Evolutionary conservation across 2,797 vertebrate genomes (phyloP), one percentile per base, ranked within the genome.

Genomic region (Chaetophractus vellerosus): DNA sequence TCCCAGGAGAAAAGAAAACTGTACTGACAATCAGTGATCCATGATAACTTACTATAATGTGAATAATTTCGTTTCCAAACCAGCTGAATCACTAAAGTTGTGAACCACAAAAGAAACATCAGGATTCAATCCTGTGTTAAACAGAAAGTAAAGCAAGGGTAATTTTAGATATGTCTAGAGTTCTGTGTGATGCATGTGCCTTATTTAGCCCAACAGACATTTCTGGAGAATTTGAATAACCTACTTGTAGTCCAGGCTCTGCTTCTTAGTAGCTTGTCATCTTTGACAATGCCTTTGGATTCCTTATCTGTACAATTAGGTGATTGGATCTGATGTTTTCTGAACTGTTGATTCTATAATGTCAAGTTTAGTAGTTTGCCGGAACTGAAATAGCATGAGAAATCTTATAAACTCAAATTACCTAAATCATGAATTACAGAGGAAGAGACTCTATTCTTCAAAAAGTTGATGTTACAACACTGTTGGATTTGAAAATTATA

Each of bases 371-470:
- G 57, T 59, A 59, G 1, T 14, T 81, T 81, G 24, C 36, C 57
- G 78, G 86, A 59, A 33, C 55, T 59, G 55, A 95, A 91, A 72
- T 23, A 14, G 57, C 57, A 61, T 24, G 9, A 45, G 8, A 45
- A 45, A 8, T 80, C 38, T 38, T 28, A 14, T 64, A 41, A 55
- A 78, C 26, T 80, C 41, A 26, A 66, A 63, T 41, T 38, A 18
- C 31, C 31, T 92, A 71, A 89, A 82, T 61, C 72, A 59, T 88
- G 80, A 91, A 11, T 71, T 91, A 59, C 7, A 57, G n/a, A 55
- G 8, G 45, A 64, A 19, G 66, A 82, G 23, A 24, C 23, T n/a
- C 23, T n/a, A 23, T 61, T 81, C n/a, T 78, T 82, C n/a, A 59
- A n/a, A 82, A 61, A 68, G n/a, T 66, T 87, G 50, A 14, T 84